Percentiles rank a stretch among this genome's conserved stretches.
phyloP scores from a whole-genome alignment of 2,113 vertebrate genomes.

The Python bivittatus region DNA sequence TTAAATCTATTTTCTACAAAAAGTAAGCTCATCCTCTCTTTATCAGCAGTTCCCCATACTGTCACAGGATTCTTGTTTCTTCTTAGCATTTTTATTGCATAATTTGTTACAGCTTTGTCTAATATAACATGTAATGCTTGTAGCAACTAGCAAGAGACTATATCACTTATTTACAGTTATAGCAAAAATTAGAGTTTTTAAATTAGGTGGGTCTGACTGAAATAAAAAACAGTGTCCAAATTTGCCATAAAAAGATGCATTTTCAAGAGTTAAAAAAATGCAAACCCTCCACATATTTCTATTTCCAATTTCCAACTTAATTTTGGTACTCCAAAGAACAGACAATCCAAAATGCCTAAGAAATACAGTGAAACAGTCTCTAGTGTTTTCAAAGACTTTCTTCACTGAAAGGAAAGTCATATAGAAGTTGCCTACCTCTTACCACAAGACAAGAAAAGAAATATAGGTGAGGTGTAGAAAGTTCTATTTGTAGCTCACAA shows the following conservation, averaged over 20 bases:
- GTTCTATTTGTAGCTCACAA: background rate
- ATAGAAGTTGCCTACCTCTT: background rate
- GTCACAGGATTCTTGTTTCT: slow-evolving; percentile 17
- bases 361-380: background rate
- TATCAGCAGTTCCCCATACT: slow-evolving; percentile 45
- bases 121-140: slow-evolving; percentile 34
- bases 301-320: background rate
- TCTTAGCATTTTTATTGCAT: slow-evolving; percentile 18
- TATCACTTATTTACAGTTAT: background rate
- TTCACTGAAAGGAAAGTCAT: background rate
- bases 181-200: background rate
- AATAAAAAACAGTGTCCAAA: background rate
- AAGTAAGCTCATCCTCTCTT: slow-evolving; percentile 28
- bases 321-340: background rate
- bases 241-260: background rate
- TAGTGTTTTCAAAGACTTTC: background rate
- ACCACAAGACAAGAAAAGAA: background rate
- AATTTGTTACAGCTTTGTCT: slow-evolving; percentile 45
- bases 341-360: background rate
- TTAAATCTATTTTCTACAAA: slow-evolving; percentile 25
- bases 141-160: slow-evolving; percentile 14
- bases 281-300: background rate
- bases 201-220: background rate
- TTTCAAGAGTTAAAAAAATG: background rate
- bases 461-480: background rate